Conservation (phyloP, 1,140 invertebrate genomes). For the Vanessa tameamea region DNA sequence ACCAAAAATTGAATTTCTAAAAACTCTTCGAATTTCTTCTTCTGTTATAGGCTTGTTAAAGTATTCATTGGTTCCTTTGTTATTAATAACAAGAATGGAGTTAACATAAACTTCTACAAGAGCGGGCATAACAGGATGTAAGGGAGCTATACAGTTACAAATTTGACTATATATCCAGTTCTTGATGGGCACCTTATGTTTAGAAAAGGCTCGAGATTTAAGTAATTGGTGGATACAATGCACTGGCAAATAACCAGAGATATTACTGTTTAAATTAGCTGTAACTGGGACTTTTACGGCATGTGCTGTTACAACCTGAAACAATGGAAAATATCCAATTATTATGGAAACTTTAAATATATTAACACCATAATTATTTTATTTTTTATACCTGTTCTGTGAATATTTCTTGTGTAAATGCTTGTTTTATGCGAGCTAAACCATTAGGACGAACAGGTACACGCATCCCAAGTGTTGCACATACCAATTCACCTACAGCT, state of each 20-base stretch:
- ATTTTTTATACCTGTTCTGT: conserved; percentile 90
- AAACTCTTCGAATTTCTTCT: conserved; percentile 93
- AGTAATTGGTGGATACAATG: conserved; percentile 98
- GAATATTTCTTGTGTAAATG: conserved; percentile 98
- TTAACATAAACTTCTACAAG: conserved; percentile 97
- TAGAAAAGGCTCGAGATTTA: conserved; percentile 96
- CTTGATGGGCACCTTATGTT: conserved; percentile 96
- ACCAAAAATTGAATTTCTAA: conserved; percentile 88
- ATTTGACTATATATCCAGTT: conserved; percentile 98
- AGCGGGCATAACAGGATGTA: conserved; percentile 96
- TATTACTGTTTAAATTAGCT: conserved; percentile 91
- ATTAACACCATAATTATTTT: background rate
- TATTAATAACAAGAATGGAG: conserved; percentile 91
- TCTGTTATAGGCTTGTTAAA: conserved; percentile 96
- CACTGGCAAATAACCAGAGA: conserved; percentile 95
- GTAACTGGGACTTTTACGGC: conserved; percentile 98
- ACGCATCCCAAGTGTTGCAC: conserved; percentile 97
- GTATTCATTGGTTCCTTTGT: conserved; percentile 85
- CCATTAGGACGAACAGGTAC: conserved; percentile 95
- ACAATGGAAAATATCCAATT: conserved; percentile 18
- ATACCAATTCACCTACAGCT: conserved; percentile 96
- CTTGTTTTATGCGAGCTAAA: conserved; percentile 94
- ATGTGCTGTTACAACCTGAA: conserved; percentile 94
- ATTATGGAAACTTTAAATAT: background rate
- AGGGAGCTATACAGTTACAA: conserved; percentile 89